These are phyloP conservation scores for honey bee (Apis mellifera) DNA, from an alignment of 1,140 invertebrate species.

Conservation along the genomic window Amel_HAv3.1 CM009935.2:8673001-8673500, in stretches of 20 bases:
- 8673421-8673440: neutral
- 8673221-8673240: neutral
- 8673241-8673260: neutral
- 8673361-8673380: constrained; percentile 4
- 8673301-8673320: neutral
- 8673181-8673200: neutral
- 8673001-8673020: neutral
- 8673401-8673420: neutral
- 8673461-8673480: constrained; percentile 13
- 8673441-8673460: constrained; percentile 14
- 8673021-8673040: neutral
- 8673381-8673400: constrained; percentile 24
- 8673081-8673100: constrained; percentile 1
- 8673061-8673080: constrained; percentile 13
- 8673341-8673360: constrained; percentile 24
- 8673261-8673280: neutral
- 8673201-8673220: neutral
- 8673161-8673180: neutral
- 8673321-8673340: neutral
- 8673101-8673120: constrained; percentile 18
- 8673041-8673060: constrained; percentile 15
- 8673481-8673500: constrained; percentile 34
- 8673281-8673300: neutral
- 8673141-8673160: neutral
- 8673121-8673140: constrained; percentile 48